Evolutionary conservation across 2,888 invertebrate species (phyloP).

Genomic region (Cataglyphis livida): DNA sequence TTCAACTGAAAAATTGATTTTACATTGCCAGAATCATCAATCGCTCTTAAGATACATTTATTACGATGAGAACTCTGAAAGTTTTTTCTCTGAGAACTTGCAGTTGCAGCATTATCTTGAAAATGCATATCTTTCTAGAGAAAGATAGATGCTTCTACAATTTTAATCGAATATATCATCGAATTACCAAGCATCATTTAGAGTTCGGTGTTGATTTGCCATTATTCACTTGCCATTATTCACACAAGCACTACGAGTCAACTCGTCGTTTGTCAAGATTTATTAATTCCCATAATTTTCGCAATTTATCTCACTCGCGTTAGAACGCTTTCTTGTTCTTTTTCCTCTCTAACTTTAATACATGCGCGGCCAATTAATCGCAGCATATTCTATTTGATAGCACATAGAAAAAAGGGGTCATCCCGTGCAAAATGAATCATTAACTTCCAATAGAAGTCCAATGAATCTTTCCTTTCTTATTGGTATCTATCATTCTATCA

Average conservation of each 20-base stretch:
- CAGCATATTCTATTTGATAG: conserved; percentile 19
- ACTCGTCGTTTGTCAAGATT: neutral
- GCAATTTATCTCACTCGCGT: conserved; percentile 9
- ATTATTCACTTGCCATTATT: conserved; percentile 1
- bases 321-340: neutral
- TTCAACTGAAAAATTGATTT: neutral
- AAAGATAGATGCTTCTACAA: neutral
- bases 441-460: neutral
- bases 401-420: conserved; percentile 50
- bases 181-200: neutral
- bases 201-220: conserved; percentile 29
- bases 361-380: conserved; percentile 44
- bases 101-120: conserved; percentile 2
- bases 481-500: too few species aligned
- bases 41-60: neutral
- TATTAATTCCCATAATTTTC: conserved; percentile 9
- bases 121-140: neutral
- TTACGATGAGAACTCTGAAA: neutral
- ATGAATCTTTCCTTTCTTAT: too few species aligned
- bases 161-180: conserved; percentile 18
- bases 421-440: conserved; percentile 57
- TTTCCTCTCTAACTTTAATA: neutral
- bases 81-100: neutral
- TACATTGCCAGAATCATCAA: neutral
- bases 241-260: neutral